Conservation (phyloP, 92 coral and sea anemone genomes). For the Epizoanthus ramosus region DNA sequence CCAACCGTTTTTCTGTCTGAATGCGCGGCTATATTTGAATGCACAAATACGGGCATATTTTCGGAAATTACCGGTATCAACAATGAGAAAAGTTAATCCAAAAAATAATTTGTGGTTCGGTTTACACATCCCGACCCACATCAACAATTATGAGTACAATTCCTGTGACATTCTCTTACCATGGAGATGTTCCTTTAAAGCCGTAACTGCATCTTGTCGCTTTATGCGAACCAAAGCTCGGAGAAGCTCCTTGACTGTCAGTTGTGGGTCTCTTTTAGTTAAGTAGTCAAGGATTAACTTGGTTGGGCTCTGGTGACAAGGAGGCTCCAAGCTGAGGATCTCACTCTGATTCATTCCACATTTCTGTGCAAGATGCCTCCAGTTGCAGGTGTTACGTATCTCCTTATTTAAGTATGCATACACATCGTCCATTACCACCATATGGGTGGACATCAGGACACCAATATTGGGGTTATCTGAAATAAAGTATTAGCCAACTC, state of each 20-base stretch:
- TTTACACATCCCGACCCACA: background rate
- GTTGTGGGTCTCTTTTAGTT: background rate
- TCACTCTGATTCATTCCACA: conserved; percentile 12
- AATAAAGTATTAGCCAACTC: background rate
- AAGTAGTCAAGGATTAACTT: conserved; percentile 10
- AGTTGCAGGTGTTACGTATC: background rate
- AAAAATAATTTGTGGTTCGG: background rate
- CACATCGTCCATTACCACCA: background rate
- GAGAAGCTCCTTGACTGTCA: conserved; percentile 23
- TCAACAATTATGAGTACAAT: background rate
- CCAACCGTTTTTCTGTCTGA: no score
- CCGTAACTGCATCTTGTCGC: background rate
- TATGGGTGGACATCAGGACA: background rate
- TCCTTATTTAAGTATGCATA: background rate
- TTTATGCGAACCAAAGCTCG: conserved; percentile 1
- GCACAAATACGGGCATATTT: no score
- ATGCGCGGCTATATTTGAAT: no score
- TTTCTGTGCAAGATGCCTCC: conserved; percentile 14
- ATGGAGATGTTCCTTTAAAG: background rate
- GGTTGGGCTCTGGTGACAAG: conserved; percentile 4
- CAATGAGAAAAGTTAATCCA: no score
- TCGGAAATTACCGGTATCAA: no score
- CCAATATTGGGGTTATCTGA: background rate
- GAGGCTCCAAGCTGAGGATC: background rate
- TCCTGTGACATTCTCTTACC: conserved; percentile 6